Evolutionary conservation across 2,113 vertebrate species (phyloP), one percentile per base, ranked within the genome.

Genomic region (Clupea harengus): DNA sequence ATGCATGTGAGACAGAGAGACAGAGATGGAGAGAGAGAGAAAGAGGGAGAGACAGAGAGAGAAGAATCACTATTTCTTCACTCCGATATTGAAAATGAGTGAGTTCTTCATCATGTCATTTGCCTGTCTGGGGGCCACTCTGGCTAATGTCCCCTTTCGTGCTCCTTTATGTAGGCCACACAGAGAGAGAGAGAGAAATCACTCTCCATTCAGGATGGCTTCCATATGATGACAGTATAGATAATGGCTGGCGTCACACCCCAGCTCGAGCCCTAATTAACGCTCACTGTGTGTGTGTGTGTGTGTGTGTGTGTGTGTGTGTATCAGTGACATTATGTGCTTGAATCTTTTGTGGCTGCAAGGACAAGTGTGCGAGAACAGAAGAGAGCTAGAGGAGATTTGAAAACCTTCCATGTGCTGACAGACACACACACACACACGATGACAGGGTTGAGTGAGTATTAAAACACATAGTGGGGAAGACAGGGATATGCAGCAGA

Each of bases 241-340:
- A 89, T 85, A 85, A 86, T 80, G 60, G 39, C 78, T 5, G 28
- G 60, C 75, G 28, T 78, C 60, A 75, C 64, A 72, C 83, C 83
- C 22, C 4, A 86, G 39, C 81, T 64, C 25, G 85, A 82, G 85
- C 45, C 85, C 32, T 87, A 88, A 88, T 87, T 88, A 89, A 84
- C 54, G 39, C 52, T 86, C 57, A 25, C 25, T 54, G 13, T 10
- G 22, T 28, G 60, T 67, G 60, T 67, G 60, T 67, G 60, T 67
- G n/a, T 57, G 54, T 57, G 54, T 57, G 54, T 22, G 0, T 22
- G 54, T 18, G 54, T 18, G 54, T 18, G 15, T 18, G 39, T 39
- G 39, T 39, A 2, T 39, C 2, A 39, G 39, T 39, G 39, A 39
- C 39, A 2, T 39, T 60, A n/a, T 22, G 54, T 13, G n/a, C 25